A percentile compares a stretch with the other conserved stretches of the same genome.
These are phyloP conservation scores for Uloborus diversus DNA, from an alignment of 1,140 invertebrate species.

Conservation along the genomic window DNA sequence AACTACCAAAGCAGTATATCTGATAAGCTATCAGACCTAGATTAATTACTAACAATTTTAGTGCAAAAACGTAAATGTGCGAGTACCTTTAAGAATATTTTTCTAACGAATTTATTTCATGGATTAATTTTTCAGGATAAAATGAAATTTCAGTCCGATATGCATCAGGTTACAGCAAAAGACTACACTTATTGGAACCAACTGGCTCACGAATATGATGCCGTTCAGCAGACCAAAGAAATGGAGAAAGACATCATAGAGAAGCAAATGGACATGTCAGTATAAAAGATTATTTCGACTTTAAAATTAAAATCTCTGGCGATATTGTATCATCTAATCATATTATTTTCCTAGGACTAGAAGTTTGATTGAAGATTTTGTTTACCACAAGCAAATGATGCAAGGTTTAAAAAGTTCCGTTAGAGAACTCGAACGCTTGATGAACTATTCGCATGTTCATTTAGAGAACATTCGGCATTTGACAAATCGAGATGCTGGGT, in stretches of 20 bases:
- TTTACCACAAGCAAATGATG: conserved; percentile 62
- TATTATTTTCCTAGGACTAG: conserved; percentile 57
- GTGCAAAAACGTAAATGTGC: no score
- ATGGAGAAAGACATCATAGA: conserved; percentile 50
- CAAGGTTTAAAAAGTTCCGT: conserved; percentile 64
- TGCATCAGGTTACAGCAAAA: no score
- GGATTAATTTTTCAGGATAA: no score
- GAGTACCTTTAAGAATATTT: no score
- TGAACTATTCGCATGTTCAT: conserved; percentile 62
- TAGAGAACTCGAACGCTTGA: conserved; percentile 64
- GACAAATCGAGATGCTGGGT: conserved; percentile 60
- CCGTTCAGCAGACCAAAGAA: conserved; percentile 49
- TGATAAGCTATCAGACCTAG: no score
- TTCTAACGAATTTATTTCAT: no score
- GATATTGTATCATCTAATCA: background rate
- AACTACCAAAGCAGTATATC: no score
- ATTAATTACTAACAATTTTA: no score
- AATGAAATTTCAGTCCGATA: no score
- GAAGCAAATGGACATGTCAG: conserved; percentile 59
- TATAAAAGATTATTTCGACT: background rate
- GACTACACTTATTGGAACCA: conserved; percentile 61
- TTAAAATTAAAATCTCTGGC: background rate
- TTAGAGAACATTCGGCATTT: conserved; percentile 65
- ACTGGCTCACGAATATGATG: conserved; percentile 60
- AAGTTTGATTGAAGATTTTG: conserved; percentile 64